Evolutionary conservation across 2,888 invertebrate species (phyloP).

Genomic region (Apantesis nais): DNA sequence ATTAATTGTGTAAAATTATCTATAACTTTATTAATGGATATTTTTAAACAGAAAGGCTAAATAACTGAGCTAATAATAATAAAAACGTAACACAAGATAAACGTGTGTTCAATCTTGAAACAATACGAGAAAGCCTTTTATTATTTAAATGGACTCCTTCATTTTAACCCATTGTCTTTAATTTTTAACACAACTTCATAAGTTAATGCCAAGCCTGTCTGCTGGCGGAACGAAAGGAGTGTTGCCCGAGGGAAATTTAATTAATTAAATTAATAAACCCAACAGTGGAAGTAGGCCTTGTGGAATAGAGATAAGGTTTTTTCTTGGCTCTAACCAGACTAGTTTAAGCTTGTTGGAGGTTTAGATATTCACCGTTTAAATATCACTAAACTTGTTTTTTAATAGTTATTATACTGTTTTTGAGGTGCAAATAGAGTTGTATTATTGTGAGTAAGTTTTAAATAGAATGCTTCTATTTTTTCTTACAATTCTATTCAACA

Average conservation of each 20-base stretch:
- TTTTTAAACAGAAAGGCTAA: not conserved
- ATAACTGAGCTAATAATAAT: not conserved
- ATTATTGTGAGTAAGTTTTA: not conserved
- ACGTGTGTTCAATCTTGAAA: not conserved
- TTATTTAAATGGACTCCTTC: conserved; percentile 6
- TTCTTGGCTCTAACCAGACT: not conserved
- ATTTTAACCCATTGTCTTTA: conserved; percentile 12
- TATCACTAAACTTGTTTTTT: conserved; percentile 3
- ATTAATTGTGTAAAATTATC: no score
- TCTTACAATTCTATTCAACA: no score
- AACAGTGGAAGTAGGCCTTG: conserved; percentile 20
- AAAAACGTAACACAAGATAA: not conserved
- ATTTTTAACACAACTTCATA: conserved; percentile 37
- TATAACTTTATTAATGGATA: no score
- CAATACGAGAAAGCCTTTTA: not conserved
- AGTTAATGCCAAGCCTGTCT: conserved; percentile 33
- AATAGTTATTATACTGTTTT: not conserved
- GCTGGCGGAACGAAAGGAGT: conserved; percentile 34
- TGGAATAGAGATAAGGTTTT: conserved; percentile 28
- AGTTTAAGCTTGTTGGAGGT: conserved; percentile 8
- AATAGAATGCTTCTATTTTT: not conserved
- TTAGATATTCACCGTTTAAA: conserved; percentile 8
- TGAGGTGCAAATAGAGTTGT: not conserved
- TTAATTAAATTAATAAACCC: conserved; percentile 49
- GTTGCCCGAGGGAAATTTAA: conserved; percentile 47